Conservation (phyloP, 2,113 vertebrate species). For the Brachypteracias leptosomus region DNA sequence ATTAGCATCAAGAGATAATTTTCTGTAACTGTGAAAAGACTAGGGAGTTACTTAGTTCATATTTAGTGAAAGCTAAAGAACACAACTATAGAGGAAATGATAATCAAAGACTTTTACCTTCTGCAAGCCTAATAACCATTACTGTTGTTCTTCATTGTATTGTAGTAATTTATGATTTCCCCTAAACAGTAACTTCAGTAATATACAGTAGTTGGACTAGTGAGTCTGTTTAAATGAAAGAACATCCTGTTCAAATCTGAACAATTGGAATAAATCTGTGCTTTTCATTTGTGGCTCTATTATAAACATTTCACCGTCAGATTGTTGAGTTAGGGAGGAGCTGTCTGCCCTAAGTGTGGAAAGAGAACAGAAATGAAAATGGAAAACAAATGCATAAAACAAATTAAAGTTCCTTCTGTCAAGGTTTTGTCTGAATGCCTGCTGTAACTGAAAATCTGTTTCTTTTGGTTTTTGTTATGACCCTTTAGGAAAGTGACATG, state of each 20-base stretch:
- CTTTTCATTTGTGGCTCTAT: background rate
- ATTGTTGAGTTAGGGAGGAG: background rate
- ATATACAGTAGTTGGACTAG: background rate
- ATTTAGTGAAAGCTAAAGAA: background rate
- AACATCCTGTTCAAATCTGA: background rate
- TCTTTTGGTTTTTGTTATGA: background rate
- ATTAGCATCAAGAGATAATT: background rate
- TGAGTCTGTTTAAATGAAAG: background rate
- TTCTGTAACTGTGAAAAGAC: background rate
- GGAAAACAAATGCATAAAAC: background rate
- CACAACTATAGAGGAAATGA: background rate
- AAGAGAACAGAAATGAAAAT: background rate
- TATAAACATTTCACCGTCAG: background rate
- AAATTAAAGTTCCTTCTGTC: background rate
- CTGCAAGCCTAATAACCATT: background rate
- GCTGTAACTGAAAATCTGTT: background rate
- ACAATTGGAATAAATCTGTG: background rate
- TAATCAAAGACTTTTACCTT: background rate
- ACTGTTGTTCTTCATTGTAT: background rate
- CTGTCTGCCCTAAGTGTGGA: background rate
- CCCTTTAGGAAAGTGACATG: background rate
- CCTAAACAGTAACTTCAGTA: background rate
- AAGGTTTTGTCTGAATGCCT: background rate
- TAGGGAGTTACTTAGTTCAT: background rate
- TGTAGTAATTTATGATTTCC: constrained; percentile 2